Evolutionary conservation across 2,113 vertebrate genomes (phyloP).

Genomic region (Nettapus auritus): DNA sequence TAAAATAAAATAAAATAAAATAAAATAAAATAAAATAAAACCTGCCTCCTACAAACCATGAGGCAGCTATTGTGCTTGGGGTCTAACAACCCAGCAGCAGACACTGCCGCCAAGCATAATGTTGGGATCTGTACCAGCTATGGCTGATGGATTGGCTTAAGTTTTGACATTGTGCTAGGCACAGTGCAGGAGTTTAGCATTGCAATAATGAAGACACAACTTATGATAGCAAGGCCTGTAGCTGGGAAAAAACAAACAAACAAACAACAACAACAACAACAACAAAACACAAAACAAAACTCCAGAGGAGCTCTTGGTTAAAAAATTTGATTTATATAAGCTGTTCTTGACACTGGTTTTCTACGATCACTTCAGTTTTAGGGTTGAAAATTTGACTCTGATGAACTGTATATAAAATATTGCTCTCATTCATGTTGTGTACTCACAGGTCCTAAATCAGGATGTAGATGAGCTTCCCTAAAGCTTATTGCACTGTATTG

Average conservation of each 20-base stretch:
- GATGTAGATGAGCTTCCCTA: background rate
- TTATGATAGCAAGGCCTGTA: background rate
- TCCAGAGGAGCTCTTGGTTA: background rate
- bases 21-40: too few relatives aligned
- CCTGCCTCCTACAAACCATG: background rate
- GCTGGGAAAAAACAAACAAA: background rate
- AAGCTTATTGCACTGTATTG: background rate
- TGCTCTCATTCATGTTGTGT: background rate
- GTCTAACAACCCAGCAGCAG: background rate
- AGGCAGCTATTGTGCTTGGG: background rate
- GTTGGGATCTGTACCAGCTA: background rate
- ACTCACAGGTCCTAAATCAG: background rate
- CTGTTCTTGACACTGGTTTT: background rate
- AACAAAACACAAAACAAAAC: background rate
- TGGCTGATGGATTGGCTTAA: background rate
- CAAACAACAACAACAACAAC: too few relatives aligned
- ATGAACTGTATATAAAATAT: background rate
- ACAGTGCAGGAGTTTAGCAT: background rate
- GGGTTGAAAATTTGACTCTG: background rate
- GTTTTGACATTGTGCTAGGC: background rate
- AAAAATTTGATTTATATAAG: background rate
- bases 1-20: too few relatives aligned
- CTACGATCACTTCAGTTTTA: background rate
- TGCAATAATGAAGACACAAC: background rate
- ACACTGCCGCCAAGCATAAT: background rate